These are phyloP conservation scores for Percopsis omiscomaycus DNA, from an alignment of 2,797 vertebrate genomes.

Conservation along the genomic window DNA sequence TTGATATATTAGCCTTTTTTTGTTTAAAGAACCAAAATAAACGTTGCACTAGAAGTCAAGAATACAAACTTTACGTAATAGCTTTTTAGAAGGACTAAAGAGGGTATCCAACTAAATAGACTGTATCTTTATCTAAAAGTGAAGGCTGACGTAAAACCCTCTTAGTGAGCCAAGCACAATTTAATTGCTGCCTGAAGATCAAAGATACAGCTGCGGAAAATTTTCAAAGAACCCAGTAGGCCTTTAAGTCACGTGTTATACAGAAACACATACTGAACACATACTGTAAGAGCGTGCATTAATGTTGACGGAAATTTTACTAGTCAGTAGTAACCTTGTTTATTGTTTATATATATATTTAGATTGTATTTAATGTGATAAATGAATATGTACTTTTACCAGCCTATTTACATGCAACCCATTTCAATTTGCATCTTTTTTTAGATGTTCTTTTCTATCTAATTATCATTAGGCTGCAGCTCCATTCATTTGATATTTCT, in stretches of 20 bases:
- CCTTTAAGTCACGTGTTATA: not conserved
- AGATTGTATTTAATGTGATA: too few species aligned
- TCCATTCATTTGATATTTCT: constrained; percentile 23
- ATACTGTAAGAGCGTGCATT: too few species aligned
- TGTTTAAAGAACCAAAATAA: constrained; percentile 21
- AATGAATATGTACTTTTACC: too few species aligned
- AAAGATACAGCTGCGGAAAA: constrained; percentile 2
- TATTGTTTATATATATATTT: too few species aligned
- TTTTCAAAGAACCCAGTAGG: not conserved
- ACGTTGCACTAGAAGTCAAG: constrained; percentile 9
- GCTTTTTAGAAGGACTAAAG: not conserved
- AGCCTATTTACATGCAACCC: too few species aligned
- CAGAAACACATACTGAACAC: not conserved
- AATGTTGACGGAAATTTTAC: too few species aligned
- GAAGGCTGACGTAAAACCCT: not conserved
- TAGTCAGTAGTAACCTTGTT: too few species aligned
- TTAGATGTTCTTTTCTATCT: not conserved
- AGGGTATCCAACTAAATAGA: not conserved
- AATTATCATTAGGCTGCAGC: constrained; percentile 16
- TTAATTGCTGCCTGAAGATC: not conserved
- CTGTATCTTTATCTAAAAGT: not conserved
- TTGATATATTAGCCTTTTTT: constrained; percentile 20
- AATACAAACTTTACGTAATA: constrained; percentile 6
- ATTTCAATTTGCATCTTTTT: too few species aligned
- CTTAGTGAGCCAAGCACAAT: not conserved